Base-by-base conservation (phyloP, 2,888 invertebrate genomes). In the Homarus gammarus region DNA sequence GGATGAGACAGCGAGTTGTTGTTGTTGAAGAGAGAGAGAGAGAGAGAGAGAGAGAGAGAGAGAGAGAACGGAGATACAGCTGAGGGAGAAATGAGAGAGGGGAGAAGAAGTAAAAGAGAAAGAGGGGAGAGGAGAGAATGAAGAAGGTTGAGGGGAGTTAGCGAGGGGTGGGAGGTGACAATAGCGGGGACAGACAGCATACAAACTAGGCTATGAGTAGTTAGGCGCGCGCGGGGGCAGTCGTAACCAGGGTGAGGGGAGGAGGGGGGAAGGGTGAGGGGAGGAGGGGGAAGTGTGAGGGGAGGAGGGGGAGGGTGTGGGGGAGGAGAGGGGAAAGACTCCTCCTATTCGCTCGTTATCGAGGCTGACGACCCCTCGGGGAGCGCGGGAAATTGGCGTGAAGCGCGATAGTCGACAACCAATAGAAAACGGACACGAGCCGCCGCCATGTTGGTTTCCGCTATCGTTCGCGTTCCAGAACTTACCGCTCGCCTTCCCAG, bases 401-500 rank as follows among this genome's bases (percentile, higher is more conserved):
- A 84, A 81, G 84, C 72, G 89, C 51, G 89, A 89, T 89, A 89
- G 85, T 81, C 84, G 79, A 89, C 81, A 85, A 85, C 89, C 89
- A 89, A 89, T 89, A 89, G 89, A 85, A 85, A 89, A 85, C 84
- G 78, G 61, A 89, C 89, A 89, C 84, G 73, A 85, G 81, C 78
- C 72, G 51, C 89, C 79, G 84, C 89, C 85, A 84, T 89, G 56
- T 81, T 84, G 77, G 36, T 68, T 81, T 56, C 72, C 77, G 33
- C 22, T 40, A 49, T 89, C 89, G 89, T 36, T 89, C 85, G 36
- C 81, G 18, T 49, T 49, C 56, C 84, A 15, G 5, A 51, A 40
- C 40, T n/a, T 44, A 36, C 64, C 86, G 79, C 22, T 78, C 78
- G 40, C 68, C 68, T 49, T 73, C 84, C 36, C 0, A 31, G 27